These are phyloP conservation scores for Nomada goodeniana DNA, from an alignment of 2,888 invertebrate species.

Conservation along the genomic window DNA sequence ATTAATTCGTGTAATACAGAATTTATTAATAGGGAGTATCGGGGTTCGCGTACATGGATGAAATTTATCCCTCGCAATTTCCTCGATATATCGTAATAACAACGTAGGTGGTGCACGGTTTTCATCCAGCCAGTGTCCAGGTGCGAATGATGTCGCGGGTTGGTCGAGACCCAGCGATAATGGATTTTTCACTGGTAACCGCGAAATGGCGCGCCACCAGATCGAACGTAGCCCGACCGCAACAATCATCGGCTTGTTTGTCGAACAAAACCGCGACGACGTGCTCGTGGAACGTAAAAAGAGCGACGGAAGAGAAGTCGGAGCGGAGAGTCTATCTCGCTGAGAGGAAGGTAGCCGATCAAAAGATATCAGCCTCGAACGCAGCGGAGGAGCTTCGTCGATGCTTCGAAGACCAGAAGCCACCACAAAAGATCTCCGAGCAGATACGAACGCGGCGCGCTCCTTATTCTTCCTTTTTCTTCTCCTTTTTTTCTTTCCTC, in stretches of 20 bases:
- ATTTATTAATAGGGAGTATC: too few species aligned
- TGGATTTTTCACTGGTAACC: slow-evolving; percentile 75
- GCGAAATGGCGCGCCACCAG: slow-evolving; percentile 55
- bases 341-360: slow-evolving; percentile 65
- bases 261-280: slow-evolving; percentile 70
- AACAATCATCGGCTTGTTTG: slow-evolving; percentile 73
- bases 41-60: too few species aligned
- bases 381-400: slow-evolving; percentile 34
- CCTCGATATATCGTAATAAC: background rate
- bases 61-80: background rate
- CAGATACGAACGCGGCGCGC: slow-evolving; percentile 45
- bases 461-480: slow-evolving; percentile 8
- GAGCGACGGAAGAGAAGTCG: slow-evolving; percentile 16
- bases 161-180: slow-evolving; percentile 67
- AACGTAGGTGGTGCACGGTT: background rate
- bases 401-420: slow-evolving; percentile 63
- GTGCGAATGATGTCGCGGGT: slow-evolving; percentile 29
- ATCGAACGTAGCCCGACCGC: slow-evolving; percentile 55
- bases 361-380: slow-evolving; percentile 61
- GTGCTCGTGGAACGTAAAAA: slow-evolving; percentile 35
- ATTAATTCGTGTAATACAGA: too few species aligned
- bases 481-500: background rate
- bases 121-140: background rate
- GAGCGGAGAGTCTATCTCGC: slow-evolving; percentile 21
- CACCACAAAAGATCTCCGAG: slow-evolving; percentile 64